A percentile compares a stretch with the other conserved stretches of the same genome.
phyloP scores from a whole-genome alignment of 92 coral and sea anemone species.

The Zoanthus sociatus region DNA sequence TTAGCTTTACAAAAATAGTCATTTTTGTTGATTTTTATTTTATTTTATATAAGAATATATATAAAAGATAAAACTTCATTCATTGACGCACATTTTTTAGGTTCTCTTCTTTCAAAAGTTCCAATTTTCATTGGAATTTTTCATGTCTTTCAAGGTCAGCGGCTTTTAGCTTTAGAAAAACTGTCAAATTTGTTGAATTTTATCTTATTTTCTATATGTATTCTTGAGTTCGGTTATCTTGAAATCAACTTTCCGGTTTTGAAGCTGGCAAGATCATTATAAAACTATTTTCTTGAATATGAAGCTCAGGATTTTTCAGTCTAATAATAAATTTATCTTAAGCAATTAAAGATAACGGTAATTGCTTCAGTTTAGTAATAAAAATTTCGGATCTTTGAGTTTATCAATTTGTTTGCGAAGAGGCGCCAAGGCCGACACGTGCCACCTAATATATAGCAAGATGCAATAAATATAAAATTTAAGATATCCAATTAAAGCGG shows the following conservation, averaged over 20 bases:
- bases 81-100: too few species aligned
- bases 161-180: not conserved
- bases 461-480: not conserved
- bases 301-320: not conserved
- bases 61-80: not conserved
- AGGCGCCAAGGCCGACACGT: not conserved
- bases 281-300: not conserved
- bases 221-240: not conserved
- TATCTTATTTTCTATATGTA: not conserved
- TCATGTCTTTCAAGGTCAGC: too few species aligned
- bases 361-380: not conserved
- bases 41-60: not conserved
- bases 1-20: not conserved
- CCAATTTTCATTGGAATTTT: too few species aligned
- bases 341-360: not conserved
- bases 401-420: not conserved
- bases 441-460: not conserved
- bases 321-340: not conserved
- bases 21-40: not conserved
- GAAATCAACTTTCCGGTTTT: not conserved
- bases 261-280: not conserved
- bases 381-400: not conserved
- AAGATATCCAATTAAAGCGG: too few species aligned
- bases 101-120: too few species aligned
- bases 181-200: not conserved